These are phyloP conservation scores for Tetheella fluctuosa DNA, from an alignment of 2,888 invertebrate species.

Conservation along the genomic window DNA sequence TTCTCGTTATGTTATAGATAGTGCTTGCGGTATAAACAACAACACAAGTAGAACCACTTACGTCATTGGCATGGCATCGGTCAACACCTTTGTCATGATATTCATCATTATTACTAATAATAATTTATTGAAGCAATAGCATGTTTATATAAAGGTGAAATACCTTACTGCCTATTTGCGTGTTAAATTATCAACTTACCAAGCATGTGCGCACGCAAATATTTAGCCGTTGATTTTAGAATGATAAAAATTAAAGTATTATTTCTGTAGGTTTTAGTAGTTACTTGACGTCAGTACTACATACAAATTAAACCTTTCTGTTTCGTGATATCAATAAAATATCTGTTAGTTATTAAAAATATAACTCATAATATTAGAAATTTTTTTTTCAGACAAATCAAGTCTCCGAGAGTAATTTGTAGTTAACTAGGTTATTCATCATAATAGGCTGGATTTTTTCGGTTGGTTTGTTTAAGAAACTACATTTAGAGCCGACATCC, in stretches of 20 bases:
- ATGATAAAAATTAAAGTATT: too few relatives aligned
- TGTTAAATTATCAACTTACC: background rate
- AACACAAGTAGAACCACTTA: constrained; percentile 1
- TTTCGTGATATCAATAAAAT: too few relatives aligned
- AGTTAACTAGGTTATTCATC: constrained; percentile 3
- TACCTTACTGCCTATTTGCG: background rate
- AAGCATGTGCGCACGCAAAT: background rate
- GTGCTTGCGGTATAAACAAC: background rate
- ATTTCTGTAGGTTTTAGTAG: too few relatives aligned
- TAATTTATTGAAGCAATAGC: background rate
- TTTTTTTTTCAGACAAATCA: too few relatives aligned
- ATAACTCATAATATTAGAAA: too few relatives aligned
- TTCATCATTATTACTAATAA: background rate
- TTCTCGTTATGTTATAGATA: background rate
- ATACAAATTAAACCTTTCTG: too few relatives aligned
- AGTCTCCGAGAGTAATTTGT: too few relatives aligned
- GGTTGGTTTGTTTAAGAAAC: constrained; percentile 9
- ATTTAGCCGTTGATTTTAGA: background rate
- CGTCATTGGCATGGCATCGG: background rate
- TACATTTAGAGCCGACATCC: constrained; percentile 4
- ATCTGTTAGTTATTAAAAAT: too few relatives aligned
- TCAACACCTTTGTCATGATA: background rate
- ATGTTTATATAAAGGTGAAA: background rate
- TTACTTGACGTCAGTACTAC: too few relatives aligned
- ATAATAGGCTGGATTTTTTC: background rate